These are phyloP conservation scores for Pelobates fuscus DNA, from an alignment of 2,113 vertebrate species.

Conservation along the genomic window DNA sequence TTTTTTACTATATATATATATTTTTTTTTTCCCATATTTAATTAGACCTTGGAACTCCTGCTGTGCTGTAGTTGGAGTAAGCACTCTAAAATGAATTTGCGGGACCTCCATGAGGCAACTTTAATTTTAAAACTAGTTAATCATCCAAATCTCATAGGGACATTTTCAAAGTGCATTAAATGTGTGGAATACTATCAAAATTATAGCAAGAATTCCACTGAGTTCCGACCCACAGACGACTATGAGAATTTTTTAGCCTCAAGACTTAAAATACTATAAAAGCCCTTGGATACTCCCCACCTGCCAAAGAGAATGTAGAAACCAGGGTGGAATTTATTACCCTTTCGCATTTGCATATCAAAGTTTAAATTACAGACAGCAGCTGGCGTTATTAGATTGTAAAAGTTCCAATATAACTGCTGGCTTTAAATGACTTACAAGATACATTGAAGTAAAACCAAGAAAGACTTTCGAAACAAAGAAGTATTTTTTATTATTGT, in stretches of 20 bases:
- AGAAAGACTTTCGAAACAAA: no score
- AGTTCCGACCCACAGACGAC: constrained; percentile 1
- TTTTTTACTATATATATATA: no score
- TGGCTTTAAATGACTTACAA: not conserved
- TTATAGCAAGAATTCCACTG: constrained; percentile 10
- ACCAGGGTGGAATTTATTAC: constrained; percentile 9
- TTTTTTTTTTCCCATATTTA: constrained; percentile 2
- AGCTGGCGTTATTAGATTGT: constrained; percentile 1
- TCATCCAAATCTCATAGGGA: constrained; percentile 20
- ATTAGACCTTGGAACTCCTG: constrained; percentile 17
- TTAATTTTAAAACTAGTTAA: constrained; percentile 19
- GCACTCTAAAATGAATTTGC: constrained; percentile 24
- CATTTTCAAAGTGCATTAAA: constrained; percentile 28
- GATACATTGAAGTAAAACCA: not conserved
- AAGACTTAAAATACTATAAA: constrained; percentile 1
- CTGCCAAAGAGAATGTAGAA: constrained; percentile 1
- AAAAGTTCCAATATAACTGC: not conserved
- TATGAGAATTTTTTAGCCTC: not conserved
- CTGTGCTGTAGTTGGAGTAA: constrained; percentile 9
- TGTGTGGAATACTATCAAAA: constrained; percentile 10
- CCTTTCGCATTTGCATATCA: constrained; percentile 8
- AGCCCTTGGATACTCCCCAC: constrained; percentile 7
- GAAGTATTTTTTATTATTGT: no score
- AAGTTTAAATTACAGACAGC: constrained; percentile 21
- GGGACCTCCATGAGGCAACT: constrained; percentile 17